These are phyloP conservation scores for Aselliscus stoliczkanus DNA, from an alignment of 2,797 vertebrate genomes.

Conservation along the genomic window DNA sequence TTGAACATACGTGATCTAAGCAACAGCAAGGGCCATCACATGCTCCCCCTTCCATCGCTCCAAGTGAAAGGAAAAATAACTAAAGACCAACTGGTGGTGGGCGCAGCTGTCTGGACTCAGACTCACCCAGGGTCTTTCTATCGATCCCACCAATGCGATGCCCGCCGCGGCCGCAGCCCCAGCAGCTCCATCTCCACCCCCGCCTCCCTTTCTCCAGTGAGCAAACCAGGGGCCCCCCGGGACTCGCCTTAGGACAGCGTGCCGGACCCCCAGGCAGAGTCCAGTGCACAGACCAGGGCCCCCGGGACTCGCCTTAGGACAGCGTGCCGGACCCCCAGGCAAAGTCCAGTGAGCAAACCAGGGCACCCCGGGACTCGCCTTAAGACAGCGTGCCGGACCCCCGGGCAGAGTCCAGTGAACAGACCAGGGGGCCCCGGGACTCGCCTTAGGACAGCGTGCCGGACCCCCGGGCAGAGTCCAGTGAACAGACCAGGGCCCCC, in stretches of 20 bases:
- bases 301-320: neutral
- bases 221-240: neutral
- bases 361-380: neutral
- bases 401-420: neutral
- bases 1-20: neutral
- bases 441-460: too few relatives aligned
- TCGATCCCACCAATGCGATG: rapidly evolving
- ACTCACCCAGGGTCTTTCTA: neutral
- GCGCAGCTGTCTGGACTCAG: neutral
- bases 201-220: neutral
- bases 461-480: too few relatives aligned
- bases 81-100: neutral
- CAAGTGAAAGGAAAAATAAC: neutral
- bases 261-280: neutral
- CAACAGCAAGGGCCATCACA: neutral
- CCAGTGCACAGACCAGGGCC: neutral
- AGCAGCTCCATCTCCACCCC: neutral
- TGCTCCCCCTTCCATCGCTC: neutral
- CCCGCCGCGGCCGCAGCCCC: neutral
- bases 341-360: neutral
- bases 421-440: too few relatives aligned
- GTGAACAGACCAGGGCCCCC: too few relatives aligned
- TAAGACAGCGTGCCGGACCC: neutral
- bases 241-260: neutral
- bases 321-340: neutral